A percentile compares a stretch with the other conserved stretches of the same genome.
These are phyloP conservation scores for Muscicapa adusta DNA, from an alignment of 2,113 vertebrate species.

Conservation along the genomic window DNA sequence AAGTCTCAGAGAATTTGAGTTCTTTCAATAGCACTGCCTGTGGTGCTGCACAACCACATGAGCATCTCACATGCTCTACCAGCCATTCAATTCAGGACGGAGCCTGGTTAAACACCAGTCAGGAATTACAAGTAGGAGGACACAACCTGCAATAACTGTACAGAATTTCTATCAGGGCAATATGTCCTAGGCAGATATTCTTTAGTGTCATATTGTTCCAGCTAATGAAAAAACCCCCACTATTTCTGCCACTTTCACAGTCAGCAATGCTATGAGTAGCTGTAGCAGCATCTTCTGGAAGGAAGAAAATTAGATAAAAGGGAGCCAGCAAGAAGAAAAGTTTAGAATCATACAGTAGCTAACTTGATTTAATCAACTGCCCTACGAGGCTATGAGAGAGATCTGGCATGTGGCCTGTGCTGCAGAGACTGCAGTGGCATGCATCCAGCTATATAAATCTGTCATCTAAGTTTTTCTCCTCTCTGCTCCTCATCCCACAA, in stretches of 20 bases:
- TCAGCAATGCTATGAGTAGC: conserved; percentile 36
- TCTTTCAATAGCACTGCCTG: neutral
- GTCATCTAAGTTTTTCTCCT: neutral
- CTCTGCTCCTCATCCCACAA: neutral
- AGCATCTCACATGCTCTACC: neutral
- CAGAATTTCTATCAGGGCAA: neutral
- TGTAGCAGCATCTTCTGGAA: conserved; percentile 62
- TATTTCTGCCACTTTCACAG: conserved; percentile 9
- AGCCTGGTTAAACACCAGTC: neutral
- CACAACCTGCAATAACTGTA: neutral
- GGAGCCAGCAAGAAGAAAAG: conserved; percentile 28
- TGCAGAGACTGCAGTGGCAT: conserved; percentile 30
- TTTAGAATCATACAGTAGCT: conserved; percentile 37
- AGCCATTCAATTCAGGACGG: neutral
- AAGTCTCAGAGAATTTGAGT: neutral
- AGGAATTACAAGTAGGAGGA: neutral
- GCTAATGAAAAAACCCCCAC: neutral
- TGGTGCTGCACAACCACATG: neutral
- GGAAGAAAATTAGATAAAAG: conserved; percentile 39
- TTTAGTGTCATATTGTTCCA: neutral
- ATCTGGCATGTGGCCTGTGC: conserved; percentile 14
- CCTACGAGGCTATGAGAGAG: conserved; percentile 19
- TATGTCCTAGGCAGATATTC: neutral
- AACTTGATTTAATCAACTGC: conserved; percentile 35
- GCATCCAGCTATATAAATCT: neutral